Conservation (phyloP, 1,140 invertebrate genomes). For the Lepidurus packardi region DNA sequence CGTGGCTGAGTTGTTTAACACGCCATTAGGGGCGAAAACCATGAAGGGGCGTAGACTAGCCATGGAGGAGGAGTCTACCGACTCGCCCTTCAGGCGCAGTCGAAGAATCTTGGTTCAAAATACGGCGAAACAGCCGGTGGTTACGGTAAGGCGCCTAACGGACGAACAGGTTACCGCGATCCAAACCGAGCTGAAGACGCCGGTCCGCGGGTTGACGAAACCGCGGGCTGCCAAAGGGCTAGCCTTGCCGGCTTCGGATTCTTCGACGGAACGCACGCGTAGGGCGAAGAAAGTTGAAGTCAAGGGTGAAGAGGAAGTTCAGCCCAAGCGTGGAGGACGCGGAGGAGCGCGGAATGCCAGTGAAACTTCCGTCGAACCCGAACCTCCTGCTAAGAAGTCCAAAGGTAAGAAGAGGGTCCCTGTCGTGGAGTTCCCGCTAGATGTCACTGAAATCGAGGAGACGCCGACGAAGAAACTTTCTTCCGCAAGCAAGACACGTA, state of each 20-base stretch:
- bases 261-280: neutral
- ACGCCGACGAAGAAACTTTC: neutral
- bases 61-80: neutral
- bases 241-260: neutral
- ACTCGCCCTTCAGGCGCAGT: neutral
- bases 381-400: neutral
- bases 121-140: neutral
- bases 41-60: neutral
- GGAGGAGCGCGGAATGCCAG: neutral
- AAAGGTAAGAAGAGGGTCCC: neutral
- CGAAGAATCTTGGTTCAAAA: neutral
- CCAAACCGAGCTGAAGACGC: neutral
- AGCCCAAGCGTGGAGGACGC: neutral
- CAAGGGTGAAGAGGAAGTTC: neutral
- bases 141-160: neutral
- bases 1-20: slow-evolving; percentile 9
- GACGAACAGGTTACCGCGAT: neutral
- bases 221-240: neutral
- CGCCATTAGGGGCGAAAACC: neutral
- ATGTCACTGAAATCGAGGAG: neutral
- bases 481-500: neutral
- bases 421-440: neutral
- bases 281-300: neutral
- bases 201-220: neutral
- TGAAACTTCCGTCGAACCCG: neutral